Percentiles rank a stretch among this genome's conserved stretches.
phyloP scores from a whole-genome alignment of 2,888 invertebrate species.

The Agrilus mali region DNA sequence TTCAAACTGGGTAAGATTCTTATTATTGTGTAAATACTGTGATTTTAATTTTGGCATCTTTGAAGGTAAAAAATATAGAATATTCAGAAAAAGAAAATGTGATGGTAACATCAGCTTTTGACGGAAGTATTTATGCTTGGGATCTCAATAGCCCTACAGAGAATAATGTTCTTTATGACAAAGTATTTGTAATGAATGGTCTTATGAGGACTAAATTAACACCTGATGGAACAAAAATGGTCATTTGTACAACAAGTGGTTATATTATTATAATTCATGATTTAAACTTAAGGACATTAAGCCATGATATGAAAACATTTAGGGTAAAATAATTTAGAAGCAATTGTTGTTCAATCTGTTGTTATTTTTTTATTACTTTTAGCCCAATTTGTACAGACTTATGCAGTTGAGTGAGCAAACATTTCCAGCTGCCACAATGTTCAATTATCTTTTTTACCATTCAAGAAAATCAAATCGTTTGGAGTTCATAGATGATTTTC shows the following conservation, averaged over 20 bases:
- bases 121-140: conserved; percentile 90
- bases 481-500: conserved; percentile 86
- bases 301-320: conserved; percentile 71
- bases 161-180: conserved; percentile 60
- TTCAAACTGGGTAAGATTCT: conserved; percentile 66
- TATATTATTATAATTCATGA: conserved; percentile 83
- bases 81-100: conserved; percentile 74
- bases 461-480: conserved; percentile 67
- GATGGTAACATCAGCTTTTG: conserved; percentile 83
- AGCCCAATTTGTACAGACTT: conserved; percentile 80
- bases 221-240: conserved; percentile 75
- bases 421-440: conserved; percentile 67
- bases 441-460: conserved; percentile 68
- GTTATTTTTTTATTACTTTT: conserved; percentile 23
- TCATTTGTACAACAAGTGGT: conserved; percentile 84
- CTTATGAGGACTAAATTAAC: conserved; percentile 79
- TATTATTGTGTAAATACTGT: not conserved
- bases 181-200: conserved; percentile 74
- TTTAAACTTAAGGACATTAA: conserved; percentile 66
- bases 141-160: conserved; percentile 80
- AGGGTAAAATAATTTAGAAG: conserved; percentile 42
- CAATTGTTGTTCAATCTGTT: not conserved
- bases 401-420: conserved; percentile 79
- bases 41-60: not conserved
- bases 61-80: conserved; percentile 76